Evolutionary conservation across 2,113 vertebrate species (phyloP).

Genomic region (Pyxicephalus adspersus): DNA sequence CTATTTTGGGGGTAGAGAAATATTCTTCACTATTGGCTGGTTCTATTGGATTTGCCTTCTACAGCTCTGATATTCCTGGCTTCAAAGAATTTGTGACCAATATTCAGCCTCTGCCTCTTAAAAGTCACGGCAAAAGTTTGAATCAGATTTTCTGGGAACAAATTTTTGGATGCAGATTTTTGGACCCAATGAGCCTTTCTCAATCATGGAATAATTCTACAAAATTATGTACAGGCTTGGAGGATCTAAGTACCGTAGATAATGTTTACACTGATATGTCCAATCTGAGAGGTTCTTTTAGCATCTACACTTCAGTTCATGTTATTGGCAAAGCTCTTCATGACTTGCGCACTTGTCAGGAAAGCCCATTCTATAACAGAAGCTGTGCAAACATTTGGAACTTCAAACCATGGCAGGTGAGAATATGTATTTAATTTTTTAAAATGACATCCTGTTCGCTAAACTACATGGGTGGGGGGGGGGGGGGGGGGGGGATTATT

Average conservation of each 20-base stretch:
- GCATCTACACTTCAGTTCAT: constrained; percentile 45
- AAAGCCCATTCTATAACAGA: not conserved
- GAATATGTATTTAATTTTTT: not conserved
- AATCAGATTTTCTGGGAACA: constrained; percentile 52
- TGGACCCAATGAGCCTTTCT: not conserved
- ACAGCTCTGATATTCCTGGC: constrained; percentile 41
- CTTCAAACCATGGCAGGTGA: constrained; percentile 49
- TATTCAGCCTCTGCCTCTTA: constrained; percentile 19
- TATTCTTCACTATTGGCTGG: not conserved
- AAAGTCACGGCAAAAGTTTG: not conserved
- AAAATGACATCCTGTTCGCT: too few species aligned
- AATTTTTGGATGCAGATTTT: constrained; percentile 43
- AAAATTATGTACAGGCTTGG: constrained; percentile 12
- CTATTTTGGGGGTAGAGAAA: constrained; percentile 12
- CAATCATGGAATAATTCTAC: not conserved
- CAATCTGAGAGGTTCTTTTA: constrained; percentile 20
- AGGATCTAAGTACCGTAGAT: not conserved
- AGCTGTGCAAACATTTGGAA: constrained; percentile 2
- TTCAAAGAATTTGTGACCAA: constrained; percentile 36
- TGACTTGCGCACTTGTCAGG: constrained; percentile 6
- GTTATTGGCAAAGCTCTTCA: constrained; percentile 69
- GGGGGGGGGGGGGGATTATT: too few species aligned
- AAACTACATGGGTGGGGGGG: too few species aligned
- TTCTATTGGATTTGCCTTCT: constrained; percentile 33
- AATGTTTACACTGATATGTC: constrained; percentile 27